Evolutionary conservation across 2,113 vertebrate genomes (phyloP).

Genomic region (Boulengeromyrus knoepffleri): DNA sequence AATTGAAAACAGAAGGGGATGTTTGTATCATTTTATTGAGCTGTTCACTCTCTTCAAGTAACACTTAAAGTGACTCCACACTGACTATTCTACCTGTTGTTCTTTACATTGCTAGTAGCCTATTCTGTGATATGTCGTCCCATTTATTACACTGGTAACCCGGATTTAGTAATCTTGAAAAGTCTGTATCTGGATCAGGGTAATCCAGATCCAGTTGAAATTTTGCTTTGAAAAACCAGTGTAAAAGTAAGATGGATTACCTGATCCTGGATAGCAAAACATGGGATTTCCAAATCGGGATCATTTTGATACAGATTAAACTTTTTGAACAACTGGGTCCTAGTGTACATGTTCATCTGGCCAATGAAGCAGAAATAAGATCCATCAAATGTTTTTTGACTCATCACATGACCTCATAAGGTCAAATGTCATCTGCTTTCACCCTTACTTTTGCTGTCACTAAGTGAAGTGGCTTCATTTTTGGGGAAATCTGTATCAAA

Average conservation of each 20-base stretch:
- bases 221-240: neutral
- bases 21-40: too few relatives aligned
- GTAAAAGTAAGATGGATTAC: neutral
- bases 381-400: neutral
- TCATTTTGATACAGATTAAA: neutral
- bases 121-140: too few relatives aligned
- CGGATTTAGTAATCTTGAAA: too few relatives aligned
- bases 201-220: neutral
- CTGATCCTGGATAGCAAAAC: too few relatives aligned
- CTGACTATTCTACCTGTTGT: too few relatives aligned
- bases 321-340: neutral
- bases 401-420: neutral
- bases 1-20: too few relatives aligned
- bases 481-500: neutral
- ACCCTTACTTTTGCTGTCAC: too few relatives aligned
- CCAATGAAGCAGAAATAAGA: neutral
- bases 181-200: neutral
- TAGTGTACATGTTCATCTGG: neutral
- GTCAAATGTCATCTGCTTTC: neutral
- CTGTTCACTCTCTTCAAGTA: too few relatives aligned
- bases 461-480: neutral
- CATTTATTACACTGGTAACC: too few relatives aligned
- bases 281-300: too few relatives aligned
- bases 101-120: too few relatives aligned
- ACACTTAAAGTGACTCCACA: too few relatives aligned